Percentiles rank a stretch among this genome's conserved stretches.
Evolutionary conservation across 1,140 invertebrate species (phyloP).

Genomic region (Philaenus spumarius): DNA sequence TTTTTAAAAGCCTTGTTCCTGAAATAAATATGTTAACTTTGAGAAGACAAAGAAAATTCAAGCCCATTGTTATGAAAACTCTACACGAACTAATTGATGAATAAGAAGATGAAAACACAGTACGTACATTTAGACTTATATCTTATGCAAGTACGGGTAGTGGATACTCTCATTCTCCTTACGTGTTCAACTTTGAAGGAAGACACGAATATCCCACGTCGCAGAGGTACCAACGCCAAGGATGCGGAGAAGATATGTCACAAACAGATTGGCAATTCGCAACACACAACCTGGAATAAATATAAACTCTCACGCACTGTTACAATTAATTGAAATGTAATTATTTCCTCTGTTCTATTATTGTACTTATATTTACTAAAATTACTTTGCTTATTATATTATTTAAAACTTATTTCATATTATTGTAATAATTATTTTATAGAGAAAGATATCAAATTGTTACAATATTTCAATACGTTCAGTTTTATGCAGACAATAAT

Average conservation of each 20-base stretch:
- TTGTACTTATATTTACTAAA: not conserved
- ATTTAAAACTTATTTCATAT: not conserved
- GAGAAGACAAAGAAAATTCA: not conserved
- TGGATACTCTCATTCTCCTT: not conserved
- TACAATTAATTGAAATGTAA: too few species aligned
- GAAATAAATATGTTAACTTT: not conserved
- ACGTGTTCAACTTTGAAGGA: not conserved
- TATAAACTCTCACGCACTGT: too few species aligned
- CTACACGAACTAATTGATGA: not conserved
- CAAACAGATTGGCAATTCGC: too few species aligned
- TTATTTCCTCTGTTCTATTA: too few species aligned
- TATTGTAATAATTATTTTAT: not conserved
- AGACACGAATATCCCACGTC: too few species aligned
- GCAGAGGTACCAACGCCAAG: too few species aligned
- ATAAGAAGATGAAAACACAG: not conserved
- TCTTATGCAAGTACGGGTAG: not conserved
- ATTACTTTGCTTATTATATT: not conserved
- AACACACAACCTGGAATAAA: too few species aligned
- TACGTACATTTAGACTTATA: not conserved
- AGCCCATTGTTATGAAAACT: not conserved
- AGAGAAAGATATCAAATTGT: not conserved
- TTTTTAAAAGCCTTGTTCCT: too few species aligned
- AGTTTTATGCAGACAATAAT: too few species aligned
- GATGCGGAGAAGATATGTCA: too few species aligned
- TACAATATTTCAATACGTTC: not conserved